Percentiles rank a stretch among this genome's conserved stretches.
phyloP scores from a whole-genome alignment of 92 coral and sea anemone genomes.

The Epizoanthus stellaris region DNA sequence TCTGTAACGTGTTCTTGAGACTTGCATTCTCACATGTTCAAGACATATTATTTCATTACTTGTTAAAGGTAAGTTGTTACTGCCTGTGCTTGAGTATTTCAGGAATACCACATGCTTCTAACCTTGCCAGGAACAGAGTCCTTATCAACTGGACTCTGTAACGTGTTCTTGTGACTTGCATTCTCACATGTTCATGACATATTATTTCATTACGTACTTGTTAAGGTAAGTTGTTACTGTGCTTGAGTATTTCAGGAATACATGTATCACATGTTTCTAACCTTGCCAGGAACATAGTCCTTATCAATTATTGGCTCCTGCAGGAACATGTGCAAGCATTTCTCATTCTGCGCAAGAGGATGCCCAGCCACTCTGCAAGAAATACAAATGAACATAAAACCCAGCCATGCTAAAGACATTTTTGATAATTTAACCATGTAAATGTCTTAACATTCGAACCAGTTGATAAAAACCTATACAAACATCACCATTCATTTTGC shows the following conservation, averaged over 20 bases:
- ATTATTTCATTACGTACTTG: not conserved
- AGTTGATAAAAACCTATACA: no score
- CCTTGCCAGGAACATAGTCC: conserved; percentile 97
- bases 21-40: no score
- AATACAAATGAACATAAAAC: not conserved
- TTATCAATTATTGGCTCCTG: conserved; percentile 96
- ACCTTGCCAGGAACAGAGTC: conserved; percentile 98
- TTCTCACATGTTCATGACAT: no score
- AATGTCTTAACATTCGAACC: no score
- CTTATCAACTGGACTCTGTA: conserved; percentile 68
- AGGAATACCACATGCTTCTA: conserved; percentile 65
- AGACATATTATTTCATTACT: no score
- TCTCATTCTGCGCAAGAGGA: conserved; percentile 97
- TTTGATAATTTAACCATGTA: no score
- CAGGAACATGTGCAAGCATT: conserved; percentile 96
- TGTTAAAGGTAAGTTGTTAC: no score
- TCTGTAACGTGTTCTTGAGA: no score
- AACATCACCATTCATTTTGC: no score
- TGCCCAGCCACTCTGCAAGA: conserved; percentile 94
- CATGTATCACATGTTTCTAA: conserved; percentile 72
- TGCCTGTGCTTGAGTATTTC: not conserved
- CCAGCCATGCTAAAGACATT: not conserved
- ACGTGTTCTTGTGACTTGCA: no score
- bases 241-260: not conserved
- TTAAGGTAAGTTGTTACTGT: not conserved